Evolutionary conservation across 1,140 invertebrate species (phyloP).

Genomic region (Eciton burchellii): DNA sequence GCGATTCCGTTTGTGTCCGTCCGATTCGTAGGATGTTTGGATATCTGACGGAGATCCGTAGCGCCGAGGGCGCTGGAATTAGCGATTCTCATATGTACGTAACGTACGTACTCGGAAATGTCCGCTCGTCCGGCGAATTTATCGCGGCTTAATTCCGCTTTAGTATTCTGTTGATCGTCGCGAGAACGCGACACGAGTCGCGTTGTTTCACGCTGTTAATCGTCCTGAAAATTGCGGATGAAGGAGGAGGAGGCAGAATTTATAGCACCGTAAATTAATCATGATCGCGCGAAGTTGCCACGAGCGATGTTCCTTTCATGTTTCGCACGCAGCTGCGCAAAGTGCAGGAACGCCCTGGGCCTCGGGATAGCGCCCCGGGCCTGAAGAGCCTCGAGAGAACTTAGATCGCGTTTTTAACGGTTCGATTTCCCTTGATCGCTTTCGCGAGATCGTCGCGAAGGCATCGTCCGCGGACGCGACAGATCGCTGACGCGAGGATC

Average conservation of each 20-base stretch:
- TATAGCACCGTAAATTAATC: slow-evolving; percentile 64
- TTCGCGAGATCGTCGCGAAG: slow-evolving; percentile 58
- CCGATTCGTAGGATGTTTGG: slow-evolving; percentile 1
- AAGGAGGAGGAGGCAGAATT: neutral
- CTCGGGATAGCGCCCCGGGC: neutral
- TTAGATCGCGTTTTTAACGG: slow-evolving; percentile 69
- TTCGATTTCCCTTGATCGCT: slow-evolving; percentile 63
- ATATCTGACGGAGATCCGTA: neutral
- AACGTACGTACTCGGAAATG: neutral
- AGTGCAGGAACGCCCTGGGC: slow-evolving; percentile 55
- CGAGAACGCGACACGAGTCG: neutral
- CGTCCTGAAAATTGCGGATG: neutral
- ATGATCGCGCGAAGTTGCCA: slow-evolving; percentile 55
- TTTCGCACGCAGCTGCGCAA: slow-evolving; percentile 60
- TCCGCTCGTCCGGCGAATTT: neutral
- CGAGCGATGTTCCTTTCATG: slow-evolving; percentile 36
- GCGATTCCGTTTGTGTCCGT: slow-evolving; percentile 25
- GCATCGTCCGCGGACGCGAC: neutral
- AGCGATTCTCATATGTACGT: neutral
- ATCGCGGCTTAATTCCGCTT: slow-evolving; percentile 20
- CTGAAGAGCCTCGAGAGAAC: slow-evolving; percentile 54
- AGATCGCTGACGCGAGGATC: slow-evolving; percentile 41
- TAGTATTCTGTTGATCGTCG: neutral
- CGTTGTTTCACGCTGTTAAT: neutral
- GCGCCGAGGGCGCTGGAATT: neutral